These are phyloP conservation scores for Caenorhabditis sp. DNA, from an alignment of 2,888 invertebrate species.

Conservation along the genomic window DNA sequence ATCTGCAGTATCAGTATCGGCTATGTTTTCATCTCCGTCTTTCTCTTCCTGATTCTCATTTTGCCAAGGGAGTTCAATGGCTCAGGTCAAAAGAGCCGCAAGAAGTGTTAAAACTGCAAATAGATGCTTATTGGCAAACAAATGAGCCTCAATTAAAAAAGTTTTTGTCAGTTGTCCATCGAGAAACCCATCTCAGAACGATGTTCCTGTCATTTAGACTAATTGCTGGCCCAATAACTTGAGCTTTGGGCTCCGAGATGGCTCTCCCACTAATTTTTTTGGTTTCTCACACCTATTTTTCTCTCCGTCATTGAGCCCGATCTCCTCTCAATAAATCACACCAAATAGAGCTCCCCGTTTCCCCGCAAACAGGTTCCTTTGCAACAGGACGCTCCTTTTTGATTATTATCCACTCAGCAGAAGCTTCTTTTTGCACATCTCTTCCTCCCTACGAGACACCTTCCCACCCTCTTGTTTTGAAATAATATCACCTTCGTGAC, in stretches of 20 bases:
- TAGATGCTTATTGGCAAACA: no score
- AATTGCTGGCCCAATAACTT: slow-evolving; percentile 21
- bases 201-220: slow-evolving; percentile 33
- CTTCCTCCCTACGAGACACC: slow-evolving; percentile 25
- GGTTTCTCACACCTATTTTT: slow-evolving; percentile 1
- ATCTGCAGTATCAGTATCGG: slow-evolving; percentile 21
- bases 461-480: slow-evolving; percentile 23
- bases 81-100: slow-evolving; percentile 45
- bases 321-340: slow-evolving; percentile 18
- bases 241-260: background rate
- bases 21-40: slow-evolving; percentile 18
- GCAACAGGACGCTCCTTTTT: slow-evolving; percentile 39
- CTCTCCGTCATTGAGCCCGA: background rate
- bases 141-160: no score
- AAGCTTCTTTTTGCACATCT: slow-evolving; percentile 6
- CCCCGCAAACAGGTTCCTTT: slow-evolving; percentile 33
- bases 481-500: slow-evolving; percentile 17
- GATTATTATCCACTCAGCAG: slow-evolving; percentile 43
- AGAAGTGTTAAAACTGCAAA: slow-evolving; percentile 5
- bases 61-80: slow-evolving; percentile 5
- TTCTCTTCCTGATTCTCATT: slow-evolving; percentile 1
- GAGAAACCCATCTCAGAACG: slow-evolving; percentile 27
- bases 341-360: slow-evolving; percentile 23
- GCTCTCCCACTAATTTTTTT: background rate
- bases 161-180: slow-evolving; percentile 31